These are phyloP conservation scores for Papilio polyxenes DNA, from an alignment of 1,140 invertebrate species.

Conservation along the genomic window DNA sequence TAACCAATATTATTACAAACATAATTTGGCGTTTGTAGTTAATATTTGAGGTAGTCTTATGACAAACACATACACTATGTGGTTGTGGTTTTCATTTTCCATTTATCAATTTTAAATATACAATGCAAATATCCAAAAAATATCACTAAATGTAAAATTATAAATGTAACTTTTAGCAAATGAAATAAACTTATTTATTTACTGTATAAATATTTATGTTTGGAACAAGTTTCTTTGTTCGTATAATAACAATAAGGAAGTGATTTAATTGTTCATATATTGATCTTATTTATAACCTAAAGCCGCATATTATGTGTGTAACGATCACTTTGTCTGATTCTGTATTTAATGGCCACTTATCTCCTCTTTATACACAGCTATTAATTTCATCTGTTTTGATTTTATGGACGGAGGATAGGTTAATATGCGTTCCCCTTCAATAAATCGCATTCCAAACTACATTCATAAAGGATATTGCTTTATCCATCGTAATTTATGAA, in stretches of 20 bases:
- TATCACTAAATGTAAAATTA: no score
- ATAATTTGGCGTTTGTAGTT: background rate
- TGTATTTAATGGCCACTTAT: constrained; percentile 37
- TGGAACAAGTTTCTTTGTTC: background rate
- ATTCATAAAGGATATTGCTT: constrained; percentile 39
- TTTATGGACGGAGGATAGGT: constrained; percentile 30
- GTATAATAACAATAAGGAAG: constrained; percentile 5
- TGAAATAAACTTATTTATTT: background rate
- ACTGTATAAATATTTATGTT: background rate
- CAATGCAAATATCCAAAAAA: no score
- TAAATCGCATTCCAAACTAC: constrained; percentile 16
- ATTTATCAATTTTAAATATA: no score
- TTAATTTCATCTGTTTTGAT: constrained; percentile 47
- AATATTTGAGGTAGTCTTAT: background rate
- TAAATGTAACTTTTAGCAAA: no score
- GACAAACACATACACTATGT: background rate
- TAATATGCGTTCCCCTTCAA: constrained; percentile 30
- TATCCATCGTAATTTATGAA: constrained; percentile 37
- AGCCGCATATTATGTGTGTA: background rate
- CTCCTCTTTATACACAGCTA: constrained; percentile 41
- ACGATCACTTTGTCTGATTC: constrained; percentile 43
- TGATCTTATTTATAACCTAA: background rate
- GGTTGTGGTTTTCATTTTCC: no score
- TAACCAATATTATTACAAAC: background rate
- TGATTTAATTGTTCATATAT: constrained; percentile 13